These are phyloP conservation scores for Mycteria americana DNA, from an alignment of 2,797 vertebrate species.

Conservation along the genomic window DNA sequence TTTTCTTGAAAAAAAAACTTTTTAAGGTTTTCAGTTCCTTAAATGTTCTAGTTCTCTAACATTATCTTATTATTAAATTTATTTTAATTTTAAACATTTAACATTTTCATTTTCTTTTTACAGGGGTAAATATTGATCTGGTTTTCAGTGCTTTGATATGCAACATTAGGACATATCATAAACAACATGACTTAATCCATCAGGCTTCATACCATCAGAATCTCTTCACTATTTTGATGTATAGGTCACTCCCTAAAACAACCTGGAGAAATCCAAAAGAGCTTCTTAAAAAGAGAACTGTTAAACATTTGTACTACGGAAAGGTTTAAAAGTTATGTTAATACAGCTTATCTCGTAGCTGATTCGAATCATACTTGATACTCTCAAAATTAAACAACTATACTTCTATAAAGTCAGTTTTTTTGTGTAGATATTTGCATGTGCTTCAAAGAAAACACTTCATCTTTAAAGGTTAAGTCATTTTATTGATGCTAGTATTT, in stretches of 20 bases:
- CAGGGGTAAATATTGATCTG: background rate
- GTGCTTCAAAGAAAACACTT: background rate
- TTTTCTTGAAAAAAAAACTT: background rate
- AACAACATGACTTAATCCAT: background rate
- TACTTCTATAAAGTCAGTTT: background rate
- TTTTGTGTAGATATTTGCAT: background rate
- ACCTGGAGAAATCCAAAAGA: background rate
- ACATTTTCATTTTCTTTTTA: background rate
- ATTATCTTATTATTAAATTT: background rate
- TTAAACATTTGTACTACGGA: background rate
- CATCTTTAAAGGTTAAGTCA: background rate
- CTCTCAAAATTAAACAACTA: background rate
- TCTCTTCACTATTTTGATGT: background rate
- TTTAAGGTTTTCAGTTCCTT: background rate
- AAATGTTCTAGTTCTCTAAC: background rate
- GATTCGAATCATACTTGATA: background rate
- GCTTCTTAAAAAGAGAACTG: background rate
- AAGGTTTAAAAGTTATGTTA: background rate
- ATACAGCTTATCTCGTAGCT: background rate
- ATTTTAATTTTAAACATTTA: background rate
- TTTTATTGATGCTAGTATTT: background rate
- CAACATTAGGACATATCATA: background rate
- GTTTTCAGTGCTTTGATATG: background rate
- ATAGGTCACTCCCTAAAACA: background rate
- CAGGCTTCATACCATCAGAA: background rate